A percentile compares a stretch with the other conserved stretches of the same genome.
Conservation (phyloP, 2,888 invertebrate genomes). For the Lacanobia wlatinum region DNA sequence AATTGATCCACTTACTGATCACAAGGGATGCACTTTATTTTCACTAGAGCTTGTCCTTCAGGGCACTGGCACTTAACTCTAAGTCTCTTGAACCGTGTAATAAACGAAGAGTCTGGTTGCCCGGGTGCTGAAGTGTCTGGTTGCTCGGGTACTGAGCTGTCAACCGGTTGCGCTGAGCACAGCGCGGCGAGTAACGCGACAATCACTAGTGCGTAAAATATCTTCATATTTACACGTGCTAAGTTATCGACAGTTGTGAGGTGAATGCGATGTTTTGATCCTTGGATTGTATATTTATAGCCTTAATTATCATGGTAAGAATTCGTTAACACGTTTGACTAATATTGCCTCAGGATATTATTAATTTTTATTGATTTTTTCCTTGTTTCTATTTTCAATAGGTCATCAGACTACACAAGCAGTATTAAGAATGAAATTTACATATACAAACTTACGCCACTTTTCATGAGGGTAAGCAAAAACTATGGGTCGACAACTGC, state of each 20-base stretch:
- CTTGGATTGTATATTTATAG: slow-evolving; percentile 15
- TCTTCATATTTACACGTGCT: slow-evolving; percentile 23
- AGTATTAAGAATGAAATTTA: too few species aligned
- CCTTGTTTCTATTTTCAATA: not conserved
- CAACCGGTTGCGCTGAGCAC: not conserved
- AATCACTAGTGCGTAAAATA: not conserved
- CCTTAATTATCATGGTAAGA: not conserved
- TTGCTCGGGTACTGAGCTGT: not conserved
- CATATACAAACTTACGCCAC: too few species aligned
- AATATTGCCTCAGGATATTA: not conserved
- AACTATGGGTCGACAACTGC: too few species aligned
- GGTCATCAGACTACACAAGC: not conserved
- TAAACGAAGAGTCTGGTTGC: not conserved
- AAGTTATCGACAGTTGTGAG: not conserved
- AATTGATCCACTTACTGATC: slow-evolving; percentile 14
- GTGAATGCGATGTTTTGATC: slow-evolving; percentile 7
- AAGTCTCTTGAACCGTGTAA: slow-evolving; percentile 6
- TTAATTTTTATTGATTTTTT: not conserved
- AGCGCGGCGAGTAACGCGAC: slow-evolving; percentile 2
- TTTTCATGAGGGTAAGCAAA: too few species aligned
- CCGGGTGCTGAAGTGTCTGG: not conserved
- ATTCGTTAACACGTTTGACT: not conserved
- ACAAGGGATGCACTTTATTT: slow-evolving; percentile 21
- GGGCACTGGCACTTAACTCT: slow-evolving; percentile 6
- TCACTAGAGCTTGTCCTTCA: slow-evolving; percentile 4